Evolutionary conservation across 1,140 invertebrate species (phyloP).

Genomic region (Drosophila orena): DNA sequence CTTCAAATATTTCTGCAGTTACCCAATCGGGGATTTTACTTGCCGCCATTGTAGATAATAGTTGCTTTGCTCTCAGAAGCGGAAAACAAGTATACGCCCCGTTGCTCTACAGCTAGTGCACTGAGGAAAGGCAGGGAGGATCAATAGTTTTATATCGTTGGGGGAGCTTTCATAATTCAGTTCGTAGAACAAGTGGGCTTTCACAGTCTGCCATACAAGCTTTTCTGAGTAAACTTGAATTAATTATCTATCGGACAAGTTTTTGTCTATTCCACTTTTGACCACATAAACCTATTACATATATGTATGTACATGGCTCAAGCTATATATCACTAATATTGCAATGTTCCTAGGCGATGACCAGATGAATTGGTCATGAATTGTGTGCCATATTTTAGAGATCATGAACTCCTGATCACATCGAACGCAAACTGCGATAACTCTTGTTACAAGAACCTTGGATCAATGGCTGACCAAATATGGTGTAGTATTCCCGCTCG

Average conservation of each 20-base stretch:
- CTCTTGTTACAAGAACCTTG: too few relatives aligned
- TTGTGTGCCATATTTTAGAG: not conserved
- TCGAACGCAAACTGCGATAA: too few relatives aligned
- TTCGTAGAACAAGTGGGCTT: not conserved
- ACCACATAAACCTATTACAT: not conserved
- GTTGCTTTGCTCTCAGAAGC: not conserved
- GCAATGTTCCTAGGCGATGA: not conserved
- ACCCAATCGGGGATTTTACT: constrained; percentile 65
- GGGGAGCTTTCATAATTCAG: constrained; percentile 22
- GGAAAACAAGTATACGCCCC: constrained; percentile 2
- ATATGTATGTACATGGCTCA: not conserved
- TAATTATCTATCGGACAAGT: not conserved
- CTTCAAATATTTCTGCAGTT: constrained; percentile 50
- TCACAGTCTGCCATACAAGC: constrained; percentile 2
- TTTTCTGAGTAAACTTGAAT: not conserved
- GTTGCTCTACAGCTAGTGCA: not conserved
- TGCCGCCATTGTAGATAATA: constrained; percentile 26
- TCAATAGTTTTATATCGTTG: constrained; percentile 19
- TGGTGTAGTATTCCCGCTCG: too few relatives aligned
- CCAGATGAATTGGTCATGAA: not conserved
- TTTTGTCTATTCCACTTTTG: not conserved
- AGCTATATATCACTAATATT: not conserved
- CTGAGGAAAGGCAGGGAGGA: constrained; percentile 1
- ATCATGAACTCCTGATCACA: too few relatives aligned
- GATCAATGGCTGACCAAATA: too few relatives aligned